Percentiles rank a stretch among this genome's conserved stretches.
These are phyloP conservation scores for Caenorhabditis inopinata DNA, from an alignment of 1,140 invertebrate species.

Conservation along the genomic window DNA sequence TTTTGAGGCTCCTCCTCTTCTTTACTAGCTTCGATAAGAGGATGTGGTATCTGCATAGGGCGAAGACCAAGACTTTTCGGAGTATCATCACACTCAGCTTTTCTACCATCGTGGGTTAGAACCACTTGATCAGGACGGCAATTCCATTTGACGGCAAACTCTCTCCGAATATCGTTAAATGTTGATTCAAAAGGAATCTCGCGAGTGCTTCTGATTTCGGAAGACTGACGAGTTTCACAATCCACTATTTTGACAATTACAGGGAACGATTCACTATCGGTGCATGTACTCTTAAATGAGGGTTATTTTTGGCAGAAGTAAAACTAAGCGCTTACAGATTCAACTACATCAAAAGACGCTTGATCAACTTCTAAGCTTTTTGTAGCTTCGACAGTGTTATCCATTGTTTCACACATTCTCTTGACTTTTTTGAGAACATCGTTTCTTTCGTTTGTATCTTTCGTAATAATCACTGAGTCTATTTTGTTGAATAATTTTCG, in stretches of 20 bases:
- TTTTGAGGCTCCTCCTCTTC: background rate
- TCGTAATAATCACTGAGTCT: no score
- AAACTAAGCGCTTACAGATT: no score
- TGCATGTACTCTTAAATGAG: background rate
- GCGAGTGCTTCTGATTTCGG: background rate
- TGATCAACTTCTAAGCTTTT: no score
- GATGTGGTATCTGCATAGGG: background rate
- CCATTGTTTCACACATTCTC: no score
- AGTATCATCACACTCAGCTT: background rate
- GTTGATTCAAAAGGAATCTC: background rate
- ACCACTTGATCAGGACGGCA: background rate
- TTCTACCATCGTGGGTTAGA: background rate
- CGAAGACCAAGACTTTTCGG: background rate
- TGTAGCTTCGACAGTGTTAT: no score
- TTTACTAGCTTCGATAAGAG: background rate
- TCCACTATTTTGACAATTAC: background rate
- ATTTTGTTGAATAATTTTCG: no score
- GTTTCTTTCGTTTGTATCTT: no score
- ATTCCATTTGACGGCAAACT: background rate
- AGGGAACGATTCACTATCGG: background rate
- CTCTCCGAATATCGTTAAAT: background rate
- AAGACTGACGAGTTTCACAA: background rate
- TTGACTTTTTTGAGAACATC: no score
- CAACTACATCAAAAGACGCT: no score
- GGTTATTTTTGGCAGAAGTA: background rate